A percentile compares a stretch with the other conserved stretches of the same genome.
phyloP scores from a whole-genome alignment of 2,797 vertebrate genomes.

The Dermochelys coriacea region DNA sequence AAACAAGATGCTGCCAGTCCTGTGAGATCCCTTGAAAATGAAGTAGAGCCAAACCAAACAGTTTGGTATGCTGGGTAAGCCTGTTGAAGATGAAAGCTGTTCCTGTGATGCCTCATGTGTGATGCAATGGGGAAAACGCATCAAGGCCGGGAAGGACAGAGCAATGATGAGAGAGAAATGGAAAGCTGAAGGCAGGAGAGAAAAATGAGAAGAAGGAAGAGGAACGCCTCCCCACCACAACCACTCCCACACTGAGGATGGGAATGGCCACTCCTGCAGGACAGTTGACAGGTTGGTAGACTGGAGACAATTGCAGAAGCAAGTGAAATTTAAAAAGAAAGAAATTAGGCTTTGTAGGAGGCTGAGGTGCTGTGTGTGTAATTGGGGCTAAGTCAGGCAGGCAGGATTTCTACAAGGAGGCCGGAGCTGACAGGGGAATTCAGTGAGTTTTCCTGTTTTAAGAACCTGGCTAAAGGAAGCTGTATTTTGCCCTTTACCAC shows the following conservation, averaged over 20 bases:
- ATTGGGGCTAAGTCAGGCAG: background rate
- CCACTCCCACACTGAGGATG: accelerated
- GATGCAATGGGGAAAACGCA: background rate
- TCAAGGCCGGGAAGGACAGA: background rate
- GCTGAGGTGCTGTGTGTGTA: background rate
- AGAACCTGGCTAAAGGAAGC: background rate
- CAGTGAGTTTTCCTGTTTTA: background rate
- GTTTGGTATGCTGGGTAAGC: background rate
- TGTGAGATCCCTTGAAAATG: slow-evolving; percentile 13
- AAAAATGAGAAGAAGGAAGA: background rate
- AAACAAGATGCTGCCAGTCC: background rate
- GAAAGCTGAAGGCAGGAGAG: background rate
- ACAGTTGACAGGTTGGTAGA: accelerated
- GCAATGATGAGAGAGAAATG: background rate
- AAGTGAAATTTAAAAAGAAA: background rate
- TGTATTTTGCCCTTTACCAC: background rate
- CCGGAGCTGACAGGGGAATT: background rate
- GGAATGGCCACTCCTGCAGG: accelerated
- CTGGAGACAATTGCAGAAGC: accelerated
- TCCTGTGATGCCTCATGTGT: background rate
- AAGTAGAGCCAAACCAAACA: background rate
- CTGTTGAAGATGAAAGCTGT: background rate
- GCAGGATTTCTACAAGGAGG: accelerated
- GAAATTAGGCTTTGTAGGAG: background rate
- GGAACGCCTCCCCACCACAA: background rate